Evolutionary conservation across 2,113 vertebrate genomes (phyloP).

Genomic region (Chascanopsetta lugubris): DNA sequence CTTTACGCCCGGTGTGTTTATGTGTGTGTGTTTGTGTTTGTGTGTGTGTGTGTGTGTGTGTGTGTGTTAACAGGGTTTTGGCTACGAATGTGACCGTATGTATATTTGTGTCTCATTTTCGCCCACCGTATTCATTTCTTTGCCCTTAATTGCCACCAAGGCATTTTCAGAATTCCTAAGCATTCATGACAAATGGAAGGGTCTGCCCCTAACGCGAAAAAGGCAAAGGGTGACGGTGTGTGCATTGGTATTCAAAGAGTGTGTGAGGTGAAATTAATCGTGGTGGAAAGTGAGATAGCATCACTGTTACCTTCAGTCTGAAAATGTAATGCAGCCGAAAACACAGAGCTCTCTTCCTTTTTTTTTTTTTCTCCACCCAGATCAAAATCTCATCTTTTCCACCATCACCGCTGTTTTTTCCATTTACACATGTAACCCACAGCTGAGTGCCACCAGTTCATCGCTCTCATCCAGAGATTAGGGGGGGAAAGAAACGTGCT

Average conservation of each 20-base stretch:
- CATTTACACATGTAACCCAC: conserved; percentile 3
- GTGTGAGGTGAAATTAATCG: neutral
- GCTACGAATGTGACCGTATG: conserved; percentile 30
- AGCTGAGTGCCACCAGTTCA: conserved; percentile 2
- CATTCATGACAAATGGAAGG: neutral
- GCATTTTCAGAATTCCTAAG: neutral
- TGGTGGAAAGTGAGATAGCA: neutral
- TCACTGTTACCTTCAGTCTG: neutral
- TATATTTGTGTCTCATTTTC: conserved; percentile 8
- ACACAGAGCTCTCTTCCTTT: neutral
- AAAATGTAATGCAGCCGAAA: conserved; percentile 8
- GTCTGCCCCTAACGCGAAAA: neutral
- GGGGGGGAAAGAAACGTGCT: neutral
- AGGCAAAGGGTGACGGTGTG: neutral
- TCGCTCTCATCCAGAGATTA: conserved; percentile 1
- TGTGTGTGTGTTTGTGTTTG: too few relatives aligned
- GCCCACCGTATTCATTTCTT: conserved; percentile 12
- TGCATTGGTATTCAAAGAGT: conserved; percentile 2
- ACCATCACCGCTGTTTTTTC: neutral
- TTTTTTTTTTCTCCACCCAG: neutral
- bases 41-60: conserved; percentile 32
- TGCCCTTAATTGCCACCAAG: neutral
- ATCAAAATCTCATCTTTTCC: conserved; percentile 27
- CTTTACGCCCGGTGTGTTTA: conserved; percentile 39
- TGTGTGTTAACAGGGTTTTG: conserved; percentile 20